Evolutionary conservation across 2,113 vertebrate species (phyloP), one percentile per base, ranked within the genome.

Genomic region (Lynx canadensis): DNA sequence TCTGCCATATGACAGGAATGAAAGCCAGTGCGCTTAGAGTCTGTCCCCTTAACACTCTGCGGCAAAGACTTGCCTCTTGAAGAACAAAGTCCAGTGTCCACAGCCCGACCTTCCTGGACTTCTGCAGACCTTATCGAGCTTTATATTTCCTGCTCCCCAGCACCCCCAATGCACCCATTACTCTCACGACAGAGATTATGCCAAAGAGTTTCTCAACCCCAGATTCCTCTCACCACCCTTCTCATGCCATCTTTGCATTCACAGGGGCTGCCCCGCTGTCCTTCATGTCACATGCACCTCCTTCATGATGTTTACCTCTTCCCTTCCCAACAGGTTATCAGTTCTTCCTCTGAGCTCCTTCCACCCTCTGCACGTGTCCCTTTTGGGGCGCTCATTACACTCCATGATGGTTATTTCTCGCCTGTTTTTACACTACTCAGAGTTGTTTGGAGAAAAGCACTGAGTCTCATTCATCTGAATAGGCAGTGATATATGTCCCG

Each of bases 81-180:
- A 50, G 21, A 63, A 50, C 36, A 36, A 45, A 66, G 15, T 78
- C 57, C 27, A 45, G 15, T 38, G 3, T 7, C n/a, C 21, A 4
- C 12, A 78, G 33, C 0, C 0, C 41, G 50, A 3, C 13, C 18
- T 18, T 29, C 48, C 52, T 91, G 48, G 69, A 23, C 25, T 48
- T 48, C 33, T 33, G 18, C 29, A 11, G 9, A 45, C 12, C 13
- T 48, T 27, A 2, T 52, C 8, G 15, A 82, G 50, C 18, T 38
- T 55, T 45, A 33, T 78, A 16, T 57, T 16, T 76, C 85, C 18
- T 11, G 13, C 1, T 38, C 63, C 27, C 16, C 38, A 15, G 38
- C 8, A 1, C 27, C 23, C 10, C 2, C 50, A 27, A 0, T 5
- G 14, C 10, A 57, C 2, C n/a, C 52, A 29, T 16, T 74, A 16